Conservation (phyloP, 92 coral and sea anemone species). For the Desmophyllum pertusum region DNA sequence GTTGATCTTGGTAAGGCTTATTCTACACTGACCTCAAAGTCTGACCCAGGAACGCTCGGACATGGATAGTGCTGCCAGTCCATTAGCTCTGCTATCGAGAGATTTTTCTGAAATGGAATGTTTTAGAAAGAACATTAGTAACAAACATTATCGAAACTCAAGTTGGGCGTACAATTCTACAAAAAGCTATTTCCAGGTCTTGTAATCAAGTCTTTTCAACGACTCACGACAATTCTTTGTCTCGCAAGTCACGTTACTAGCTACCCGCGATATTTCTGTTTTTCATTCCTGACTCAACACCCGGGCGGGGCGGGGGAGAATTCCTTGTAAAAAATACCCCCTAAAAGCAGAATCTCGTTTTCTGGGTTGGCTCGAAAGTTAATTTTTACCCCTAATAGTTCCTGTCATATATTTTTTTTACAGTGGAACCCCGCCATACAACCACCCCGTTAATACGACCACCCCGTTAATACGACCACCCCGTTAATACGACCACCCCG, state of each 20-base stretch:
- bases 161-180: not conserved
- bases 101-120: conserved; percentile 64
- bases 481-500: no score
- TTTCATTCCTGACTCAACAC: not conserved
- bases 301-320: no score
- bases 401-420: no score
- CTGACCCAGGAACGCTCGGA: conserved; percentile 63
- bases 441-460: no score
- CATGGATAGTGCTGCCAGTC: conserved; percentile 88
- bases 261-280: not conserved
- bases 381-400: no score
- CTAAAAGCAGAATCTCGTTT: no score
- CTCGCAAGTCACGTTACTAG: not conserved
- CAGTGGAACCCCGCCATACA: no score
- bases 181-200: not conserved
- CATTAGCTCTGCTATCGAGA: conserved; percentile 89
- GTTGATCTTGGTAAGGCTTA: not conserved
- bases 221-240: not conserved
- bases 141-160: not conserved
- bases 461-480: no score
- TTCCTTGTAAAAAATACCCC: no score
- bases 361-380: no score
- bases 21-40: conserved; percentile 68
- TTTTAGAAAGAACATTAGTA: not conserved
- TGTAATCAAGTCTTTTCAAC: not conserved